Evolutionary conservation across 2,888 invertebrate genomes (phyloP).

Genomic region (Malthinus flaveolus): DNA sequence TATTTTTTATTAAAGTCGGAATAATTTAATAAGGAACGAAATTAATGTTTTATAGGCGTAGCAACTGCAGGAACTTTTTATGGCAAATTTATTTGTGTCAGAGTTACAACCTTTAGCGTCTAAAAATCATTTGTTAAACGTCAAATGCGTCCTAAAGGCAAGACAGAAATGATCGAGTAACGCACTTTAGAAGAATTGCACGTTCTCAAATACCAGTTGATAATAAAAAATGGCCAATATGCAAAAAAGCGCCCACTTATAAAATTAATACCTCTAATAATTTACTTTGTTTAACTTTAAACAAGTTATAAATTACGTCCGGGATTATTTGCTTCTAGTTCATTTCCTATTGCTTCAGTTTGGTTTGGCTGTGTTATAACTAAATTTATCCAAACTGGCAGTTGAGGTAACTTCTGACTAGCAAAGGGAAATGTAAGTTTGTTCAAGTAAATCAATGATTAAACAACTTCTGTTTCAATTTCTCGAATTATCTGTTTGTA

Average conservation of each 20-base stretch:
- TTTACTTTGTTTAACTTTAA: no score
- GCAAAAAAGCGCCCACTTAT: not conserved
- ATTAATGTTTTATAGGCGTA: not conserved
- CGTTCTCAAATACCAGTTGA: not conserved
- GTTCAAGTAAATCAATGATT: no score
- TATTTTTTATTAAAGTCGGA: not conserved
- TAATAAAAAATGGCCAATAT: not conserved
- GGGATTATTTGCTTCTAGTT: no score
- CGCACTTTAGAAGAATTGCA: not conserved
- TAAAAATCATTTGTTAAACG: conserved; percentile 3
- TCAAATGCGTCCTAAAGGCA: conserved; percentile 3
- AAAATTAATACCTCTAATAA: not conserved
- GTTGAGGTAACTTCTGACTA: no score
- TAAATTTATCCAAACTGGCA: no score
- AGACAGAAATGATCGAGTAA: not conserved
- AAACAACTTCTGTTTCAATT: no score
- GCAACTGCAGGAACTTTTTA: not conserved
- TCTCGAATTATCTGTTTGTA: no score
- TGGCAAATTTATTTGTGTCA: conserved; percentile 4
- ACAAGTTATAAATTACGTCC: no score
- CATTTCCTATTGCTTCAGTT: no score
- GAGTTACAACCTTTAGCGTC: conserved; percentile 4
- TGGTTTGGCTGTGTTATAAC: no score
- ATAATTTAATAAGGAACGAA: not conserved
- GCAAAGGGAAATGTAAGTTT: no score